Base-by-base conservation (phyloP, 2,888 invertebrate species). In the Oscheius myriophilus region DNA sequence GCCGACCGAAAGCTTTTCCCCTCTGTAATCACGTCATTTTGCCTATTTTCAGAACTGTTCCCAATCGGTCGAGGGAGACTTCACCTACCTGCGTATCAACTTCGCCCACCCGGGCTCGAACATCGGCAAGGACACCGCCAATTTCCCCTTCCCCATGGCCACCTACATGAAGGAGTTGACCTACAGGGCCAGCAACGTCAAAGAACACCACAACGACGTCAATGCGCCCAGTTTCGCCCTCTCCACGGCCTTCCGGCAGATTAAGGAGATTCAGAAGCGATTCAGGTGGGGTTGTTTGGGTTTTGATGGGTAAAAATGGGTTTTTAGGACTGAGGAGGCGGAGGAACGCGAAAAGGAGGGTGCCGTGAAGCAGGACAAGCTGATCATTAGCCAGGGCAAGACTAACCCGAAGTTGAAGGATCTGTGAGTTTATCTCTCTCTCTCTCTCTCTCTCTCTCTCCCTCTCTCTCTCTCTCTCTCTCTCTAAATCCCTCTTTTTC, bases 201-300 rank as follows among this genome's bases (percentile, higher is more conserved):
- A 97, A 89, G 96, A 96, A 86, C 96, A 96, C 0, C 97, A 97
- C 33, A 33, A 33, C 9, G 95, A 95, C 88, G 90, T 93, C 72
- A 92, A 93, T 2, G 93, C 97, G 0, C 95, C 97, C 0, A 96
- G 96, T 0, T 91, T 94, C 16, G 98, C 98, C 88, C 89, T 99
- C 55, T 96, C 94, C 88, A 96, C 94, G 12, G 96, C 96, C 39
- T 96, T 96, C 89, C 91, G 97, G 78, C 90, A 98, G 65, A 98
- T 99, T 84, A 99, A 99, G 88, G 98, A 99, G 89, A 94, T 96
- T 41, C 98, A 99, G 89, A 96, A 98, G 88, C 94, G 94, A 86
- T 99, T 94, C 88, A 96, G 95, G 89, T 54, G 9, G 18, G 49
- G 9, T 21, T 49, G 2, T 49, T 3, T n/a, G 3, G 49, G n/a